Conservation (phyloP, 2,797 vertebrate species). For the Ciconia nigra region DNA sequence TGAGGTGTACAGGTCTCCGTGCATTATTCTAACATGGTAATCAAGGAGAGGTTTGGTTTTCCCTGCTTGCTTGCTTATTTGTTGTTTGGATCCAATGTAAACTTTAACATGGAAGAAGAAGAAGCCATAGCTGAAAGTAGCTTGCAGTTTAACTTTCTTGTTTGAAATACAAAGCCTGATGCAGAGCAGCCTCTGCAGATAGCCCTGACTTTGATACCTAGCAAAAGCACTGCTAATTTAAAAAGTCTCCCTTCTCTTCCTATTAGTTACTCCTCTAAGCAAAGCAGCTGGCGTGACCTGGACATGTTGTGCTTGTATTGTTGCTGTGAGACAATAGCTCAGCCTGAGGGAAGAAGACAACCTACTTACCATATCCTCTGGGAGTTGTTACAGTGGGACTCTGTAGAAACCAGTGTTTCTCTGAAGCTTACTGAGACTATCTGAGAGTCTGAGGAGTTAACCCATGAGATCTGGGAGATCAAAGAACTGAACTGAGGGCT, state of each 20-base stretch:
- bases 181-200: not conserved
- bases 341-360: not conserved
- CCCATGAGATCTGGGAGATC: not conserved
- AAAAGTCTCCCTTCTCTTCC: not conserved
- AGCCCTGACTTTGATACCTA: not conserved
- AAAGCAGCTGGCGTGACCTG: not conserved
- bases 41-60: not conserved
- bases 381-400: not conserved
- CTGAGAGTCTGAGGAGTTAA: not conserved
- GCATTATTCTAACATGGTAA: not conserved
- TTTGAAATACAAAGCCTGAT: not conserved
- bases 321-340: constrained; percentile 15
- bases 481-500: not conserved
- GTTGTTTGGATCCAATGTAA: not conserved
- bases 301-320: not conserved
- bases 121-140: not conserved
- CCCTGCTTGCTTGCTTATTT: not conserved
- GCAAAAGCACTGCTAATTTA: not conserved
- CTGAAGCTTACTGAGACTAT: not conserved
- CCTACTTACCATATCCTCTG: not conserved
- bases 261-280: not conserved
- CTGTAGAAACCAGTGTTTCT: not conserved
- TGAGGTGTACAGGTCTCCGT: not conserved
- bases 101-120: not conserved
- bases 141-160: not conserved